Evolutionary conservation across 2,797 vertebrate species (phyloP).

Genomic region (Rallus crepitans): DNA sequence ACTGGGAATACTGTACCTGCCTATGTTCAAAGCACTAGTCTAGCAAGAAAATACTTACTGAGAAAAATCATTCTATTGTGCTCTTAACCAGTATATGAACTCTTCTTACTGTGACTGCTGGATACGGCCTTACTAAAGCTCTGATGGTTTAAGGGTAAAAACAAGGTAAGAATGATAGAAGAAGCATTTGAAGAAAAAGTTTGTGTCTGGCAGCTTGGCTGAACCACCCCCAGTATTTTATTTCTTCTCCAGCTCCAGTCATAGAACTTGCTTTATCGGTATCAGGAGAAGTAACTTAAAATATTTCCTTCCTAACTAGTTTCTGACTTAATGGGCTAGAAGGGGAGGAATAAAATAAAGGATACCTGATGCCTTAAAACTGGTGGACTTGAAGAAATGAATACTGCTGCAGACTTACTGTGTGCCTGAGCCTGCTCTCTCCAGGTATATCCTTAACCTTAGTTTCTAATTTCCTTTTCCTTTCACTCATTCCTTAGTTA

Average conservation of each 20-base stretch:
- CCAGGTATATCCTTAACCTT: background rate
- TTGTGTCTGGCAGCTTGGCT: background rate
- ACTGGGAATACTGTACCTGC: background rate
- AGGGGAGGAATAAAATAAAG: background rate
- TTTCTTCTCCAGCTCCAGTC: background rate
- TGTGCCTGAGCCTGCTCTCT: background rate
- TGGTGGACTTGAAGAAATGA: background rate
- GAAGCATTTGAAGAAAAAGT: background rate
- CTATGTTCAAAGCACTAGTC: background rate
- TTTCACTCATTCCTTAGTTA: background rate
- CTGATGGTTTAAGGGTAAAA: background rate
- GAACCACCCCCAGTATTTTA: accelerated
- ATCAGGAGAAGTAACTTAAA: background rate
- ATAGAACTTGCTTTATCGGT: background rate
- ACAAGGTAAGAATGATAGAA: background rate
- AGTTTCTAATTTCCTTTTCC: background rate
- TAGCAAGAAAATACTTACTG: background rate
- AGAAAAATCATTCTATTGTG: background rate
- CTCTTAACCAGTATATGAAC: background rate
- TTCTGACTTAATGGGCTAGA: background rate
- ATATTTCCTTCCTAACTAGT: background rate
- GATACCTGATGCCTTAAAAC: background rate
- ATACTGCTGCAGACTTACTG: background rate
- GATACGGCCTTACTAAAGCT: background rate
- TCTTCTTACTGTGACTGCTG: background rate